Conservation (phyloP, 2,113 vertebrate genomes). For the Tenrec ecaudatus region DNA sequence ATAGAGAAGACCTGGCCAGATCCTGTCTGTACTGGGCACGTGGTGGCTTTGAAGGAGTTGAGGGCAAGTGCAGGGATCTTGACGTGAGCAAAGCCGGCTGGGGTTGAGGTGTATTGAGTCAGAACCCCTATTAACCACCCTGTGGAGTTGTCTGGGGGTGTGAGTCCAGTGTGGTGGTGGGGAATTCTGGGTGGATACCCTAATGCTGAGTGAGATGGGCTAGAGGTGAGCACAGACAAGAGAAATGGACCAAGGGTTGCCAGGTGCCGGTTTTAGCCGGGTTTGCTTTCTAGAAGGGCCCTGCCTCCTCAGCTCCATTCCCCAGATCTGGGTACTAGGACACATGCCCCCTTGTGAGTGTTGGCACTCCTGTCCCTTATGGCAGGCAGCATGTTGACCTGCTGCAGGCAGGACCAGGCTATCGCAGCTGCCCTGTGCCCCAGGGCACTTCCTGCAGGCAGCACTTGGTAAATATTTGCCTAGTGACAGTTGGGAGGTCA, state of each 20-base stretch:
- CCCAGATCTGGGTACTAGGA: background rate
- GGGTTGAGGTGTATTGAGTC: background rate
- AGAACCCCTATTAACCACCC: background rate
- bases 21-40: background rate
- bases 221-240: too few species aligned
- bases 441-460: background rate
- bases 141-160: background rate
- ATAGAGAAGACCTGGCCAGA: background rate
- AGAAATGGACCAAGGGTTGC: background rate
- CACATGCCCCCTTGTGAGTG: background rate
- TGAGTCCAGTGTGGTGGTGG: too few species aligned
- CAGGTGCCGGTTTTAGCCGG: background rate
- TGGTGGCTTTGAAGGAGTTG: background rate
- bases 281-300: background rate
- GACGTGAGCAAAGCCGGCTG: background rate
- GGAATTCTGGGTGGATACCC: background rate
- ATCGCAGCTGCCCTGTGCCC: background rate
- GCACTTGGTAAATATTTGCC: conserved; percentile 60
- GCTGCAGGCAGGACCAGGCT: background rate
- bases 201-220: too few species aligned
- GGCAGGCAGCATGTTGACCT: background rate
- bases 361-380: background rate
- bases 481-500: background rate
- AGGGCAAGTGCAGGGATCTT: background rate
- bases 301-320: background rate